Evolutionary conservation across 2,888 invertebrate species (phyloP).

Genomic region (Eilema sororculum): DNA sequence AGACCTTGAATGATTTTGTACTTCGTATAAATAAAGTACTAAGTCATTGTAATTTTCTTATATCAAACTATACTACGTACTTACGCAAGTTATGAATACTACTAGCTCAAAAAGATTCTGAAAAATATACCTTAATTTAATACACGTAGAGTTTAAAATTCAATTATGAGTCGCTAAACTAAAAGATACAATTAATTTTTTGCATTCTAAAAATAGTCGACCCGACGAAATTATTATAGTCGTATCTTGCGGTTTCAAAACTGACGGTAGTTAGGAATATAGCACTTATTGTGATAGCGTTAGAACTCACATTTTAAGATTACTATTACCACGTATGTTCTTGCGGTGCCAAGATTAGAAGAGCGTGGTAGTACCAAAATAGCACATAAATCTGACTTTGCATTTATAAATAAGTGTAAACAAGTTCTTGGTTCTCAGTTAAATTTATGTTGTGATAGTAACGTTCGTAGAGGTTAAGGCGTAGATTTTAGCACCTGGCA

Average conservation of each 20-base stretch:
- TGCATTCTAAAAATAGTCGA: slow-evolving; percentile 42
- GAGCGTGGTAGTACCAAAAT: slow-evolving; percentile 55
- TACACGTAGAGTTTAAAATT: slow-evolving; percentile 24
- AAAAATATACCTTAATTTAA: slow-evolving; percentile 31
- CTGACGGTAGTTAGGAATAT: slow-evolving; percentile 20
- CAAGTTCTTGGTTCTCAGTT: slow-evolving; percentile 35
- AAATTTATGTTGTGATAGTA: slow-evolving; percentile 23
- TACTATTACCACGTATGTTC: slow-evolving; percentile 29
- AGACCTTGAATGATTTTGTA: background rate
- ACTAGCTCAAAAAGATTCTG: background rate
- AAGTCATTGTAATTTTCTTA: background rate
- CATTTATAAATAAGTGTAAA: slow-evolving; percentile 54
- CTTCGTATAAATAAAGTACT: background rate
- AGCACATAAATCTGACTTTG: slow-evolving; percentile 51
- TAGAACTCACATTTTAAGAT: slow-evolving; percentile 24
- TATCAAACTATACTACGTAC: background rate
- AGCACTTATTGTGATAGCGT: slow-evolving; percentile 10
- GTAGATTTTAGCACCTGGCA: no score
- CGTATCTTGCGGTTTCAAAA: slow-evolving; percentile 1
- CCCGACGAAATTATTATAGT: slow-evolving; percentile 15
- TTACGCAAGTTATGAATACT: background rate
- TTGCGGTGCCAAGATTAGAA: slow-evolving; percentile 55
- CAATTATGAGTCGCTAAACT: slow-evolving; percentile 22
- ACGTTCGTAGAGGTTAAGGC: background rate
- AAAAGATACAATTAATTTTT: slow-evolving; percentile 34